Evolutionary conservation across 2,113 vertebrate genomes (phyloP).

Genomic region (Geococcyx californianus): DNA sequence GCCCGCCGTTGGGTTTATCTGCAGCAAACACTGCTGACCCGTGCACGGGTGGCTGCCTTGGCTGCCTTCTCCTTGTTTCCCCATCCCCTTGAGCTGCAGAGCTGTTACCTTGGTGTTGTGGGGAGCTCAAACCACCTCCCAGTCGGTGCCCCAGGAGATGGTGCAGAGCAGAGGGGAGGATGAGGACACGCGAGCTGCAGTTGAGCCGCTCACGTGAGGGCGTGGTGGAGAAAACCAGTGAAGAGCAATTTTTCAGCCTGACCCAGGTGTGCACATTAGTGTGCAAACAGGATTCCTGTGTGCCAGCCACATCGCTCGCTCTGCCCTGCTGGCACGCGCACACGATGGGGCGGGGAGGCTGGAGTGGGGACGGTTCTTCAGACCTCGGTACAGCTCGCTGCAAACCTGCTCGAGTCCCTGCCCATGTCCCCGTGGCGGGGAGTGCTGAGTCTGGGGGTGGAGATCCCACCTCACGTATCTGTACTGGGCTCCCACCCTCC

Average conservation of each 20-base stretch:
- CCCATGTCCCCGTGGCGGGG: accelerated
- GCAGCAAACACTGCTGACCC: background rate
- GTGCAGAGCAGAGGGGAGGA: background rate
- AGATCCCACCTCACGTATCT: background rate
- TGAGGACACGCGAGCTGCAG: accelerated
- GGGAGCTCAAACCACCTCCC: background rate
- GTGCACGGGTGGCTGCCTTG: accelerated
- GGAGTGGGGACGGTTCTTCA: accelerated
- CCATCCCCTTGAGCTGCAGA: background rate
- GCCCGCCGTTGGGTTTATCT: accelerated
- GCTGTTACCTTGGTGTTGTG: background rate
- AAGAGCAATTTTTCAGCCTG: accelerated
- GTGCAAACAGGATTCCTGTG: accelerated
- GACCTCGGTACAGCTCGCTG: background rate
- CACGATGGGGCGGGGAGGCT: accelerated
- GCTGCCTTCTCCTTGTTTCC: background rate
- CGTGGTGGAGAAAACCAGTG: accelerated
- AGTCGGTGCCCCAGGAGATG: background rate
- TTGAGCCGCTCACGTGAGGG: background rate
- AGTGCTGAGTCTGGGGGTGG: accelerated
- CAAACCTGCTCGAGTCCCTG: background rate
- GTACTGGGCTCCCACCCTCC: background rate
- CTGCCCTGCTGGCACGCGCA: background rate
- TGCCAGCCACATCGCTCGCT: accelerated
- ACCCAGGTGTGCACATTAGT: background rate